phyloP scores from a whole-genome alignment of 2,113 vertebrate species.

The Zosterops lateralis region DNA sequence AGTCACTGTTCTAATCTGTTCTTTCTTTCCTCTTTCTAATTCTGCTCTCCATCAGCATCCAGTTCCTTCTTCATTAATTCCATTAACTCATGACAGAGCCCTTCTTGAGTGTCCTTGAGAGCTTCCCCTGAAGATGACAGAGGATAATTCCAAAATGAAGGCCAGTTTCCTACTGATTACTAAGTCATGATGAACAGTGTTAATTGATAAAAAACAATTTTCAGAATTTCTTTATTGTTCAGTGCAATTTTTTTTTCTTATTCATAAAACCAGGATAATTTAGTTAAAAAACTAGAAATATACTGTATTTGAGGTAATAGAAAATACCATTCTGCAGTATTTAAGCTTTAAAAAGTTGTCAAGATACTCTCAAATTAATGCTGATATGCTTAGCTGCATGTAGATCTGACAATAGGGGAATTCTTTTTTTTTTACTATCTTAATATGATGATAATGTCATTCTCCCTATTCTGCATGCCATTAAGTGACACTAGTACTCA shows the following conservation, averaged over 20 bases:
- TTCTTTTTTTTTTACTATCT: neutral
- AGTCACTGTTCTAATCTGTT: neutral
- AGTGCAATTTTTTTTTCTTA: neutral
- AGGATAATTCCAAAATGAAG: neutral
- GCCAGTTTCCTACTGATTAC: neutral
- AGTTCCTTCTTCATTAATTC: neutral
- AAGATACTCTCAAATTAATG: neutral
- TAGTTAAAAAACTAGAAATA: neutral
- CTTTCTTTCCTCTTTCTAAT: neutral
- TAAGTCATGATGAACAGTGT: neutral
- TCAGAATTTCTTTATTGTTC: neutral
- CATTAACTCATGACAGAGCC: neutral
- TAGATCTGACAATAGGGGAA: neutral
- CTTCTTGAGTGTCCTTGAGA: accelerated
- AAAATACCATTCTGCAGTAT: neutral
- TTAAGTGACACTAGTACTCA: neutral
- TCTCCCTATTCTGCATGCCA: neutral
- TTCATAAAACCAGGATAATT: neutral
- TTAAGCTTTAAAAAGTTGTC: neutral
- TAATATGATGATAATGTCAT: neutral
- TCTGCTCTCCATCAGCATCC: neutral
- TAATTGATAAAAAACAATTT: neutral
- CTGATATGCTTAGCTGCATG: neutral
- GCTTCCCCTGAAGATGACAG: neutral
- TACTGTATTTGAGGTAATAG: neutral